Conservation (phyloP, 1,140 invertebrate genomes). For the Leptinotarsa lineolata region DNA sequence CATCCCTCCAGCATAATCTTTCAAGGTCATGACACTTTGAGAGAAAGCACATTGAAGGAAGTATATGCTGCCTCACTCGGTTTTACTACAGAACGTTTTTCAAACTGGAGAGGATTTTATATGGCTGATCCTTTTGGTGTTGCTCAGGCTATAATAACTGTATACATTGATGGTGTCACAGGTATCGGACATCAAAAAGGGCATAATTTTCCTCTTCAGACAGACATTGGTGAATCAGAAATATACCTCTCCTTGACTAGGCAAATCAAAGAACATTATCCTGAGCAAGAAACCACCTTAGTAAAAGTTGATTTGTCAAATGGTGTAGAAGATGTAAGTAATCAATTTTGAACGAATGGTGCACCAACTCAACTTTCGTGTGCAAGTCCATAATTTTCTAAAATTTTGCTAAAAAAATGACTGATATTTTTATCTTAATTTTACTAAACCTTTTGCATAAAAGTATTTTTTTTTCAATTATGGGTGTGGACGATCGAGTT, state of each 20-base stretch:
- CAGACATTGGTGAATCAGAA: constrained; percentile 67
- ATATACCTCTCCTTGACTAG: constrained; percentile 65
- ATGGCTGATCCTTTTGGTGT: constrained; percentile 75
- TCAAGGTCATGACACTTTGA: constrained; percentile 63
- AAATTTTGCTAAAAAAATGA: not conserved
- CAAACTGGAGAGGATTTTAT: constrained; percentile 72
- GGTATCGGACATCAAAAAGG: constrained; percentile 60
- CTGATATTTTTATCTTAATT: not conserved
- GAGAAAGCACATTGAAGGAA: constrained; percentile 70
- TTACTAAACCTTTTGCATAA: not conserved
- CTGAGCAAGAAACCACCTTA: constrained; percentile 62
- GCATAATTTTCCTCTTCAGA: constrained; percentile 63
- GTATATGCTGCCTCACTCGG: constrained; percentile 73
- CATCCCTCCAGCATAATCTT: constrained; percentile 70
- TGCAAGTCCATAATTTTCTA: too few relatives aligned
- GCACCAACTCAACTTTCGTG: not conserved
- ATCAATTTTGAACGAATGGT: not conserved
- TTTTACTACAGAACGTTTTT: constrained; percentile 67
- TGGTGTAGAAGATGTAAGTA: constrained; percentile 65
- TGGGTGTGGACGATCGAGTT: not conserved
- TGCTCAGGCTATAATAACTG: constrained; percentile 75
- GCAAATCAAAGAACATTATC: constrained; percentile 63
- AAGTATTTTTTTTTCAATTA: not conserved
- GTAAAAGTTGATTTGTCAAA: constrained; percentile 69
- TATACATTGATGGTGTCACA: constrained; percentile 73